A percentile compares a stretch with the other conserved stretches of the same genome.
These are phyloP conservation scores for Magallana gigas DNA, from an alignment of 1,140 invertebrate genomes.

Conservation along the genomic window DNA sequence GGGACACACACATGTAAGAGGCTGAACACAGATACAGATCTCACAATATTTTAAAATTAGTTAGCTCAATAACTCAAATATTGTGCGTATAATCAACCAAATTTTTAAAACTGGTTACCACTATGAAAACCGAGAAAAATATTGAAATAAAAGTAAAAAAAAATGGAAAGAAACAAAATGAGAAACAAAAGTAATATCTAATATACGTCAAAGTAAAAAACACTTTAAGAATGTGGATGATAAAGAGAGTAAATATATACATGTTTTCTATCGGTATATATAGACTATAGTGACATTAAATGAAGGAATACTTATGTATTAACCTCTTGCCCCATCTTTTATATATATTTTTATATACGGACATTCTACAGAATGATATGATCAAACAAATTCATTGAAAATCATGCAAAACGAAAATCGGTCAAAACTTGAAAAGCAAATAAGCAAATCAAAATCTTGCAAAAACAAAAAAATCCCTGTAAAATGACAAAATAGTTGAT, in stretches of 20 bases:
- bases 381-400: constrained; percentile 6
- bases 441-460: neutral
- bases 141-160: neutral
- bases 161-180: neutral
- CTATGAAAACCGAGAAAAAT: neutral
- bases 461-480: neutral
- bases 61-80: neutral
- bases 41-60: neutral
- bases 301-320: neutral
- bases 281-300: neutral
- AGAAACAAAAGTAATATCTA: neutral
- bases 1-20: no score
- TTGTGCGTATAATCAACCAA: neutral
- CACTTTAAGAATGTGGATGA: neutral
- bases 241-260: no score
- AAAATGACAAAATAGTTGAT: neutral
- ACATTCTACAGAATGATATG: neutral
- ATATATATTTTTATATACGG: neutral
- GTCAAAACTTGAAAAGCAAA: neutral
- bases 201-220: neutral
- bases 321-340: neutral
- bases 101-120: neutral
- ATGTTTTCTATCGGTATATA: neutral
- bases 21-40: neutral
- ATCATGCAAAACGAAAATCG: neutral